Evolutionary conservation across 2,888 invertebrate genomes (phyloP).

Genomic region (Caenorhabditis imperialis): DNA sequence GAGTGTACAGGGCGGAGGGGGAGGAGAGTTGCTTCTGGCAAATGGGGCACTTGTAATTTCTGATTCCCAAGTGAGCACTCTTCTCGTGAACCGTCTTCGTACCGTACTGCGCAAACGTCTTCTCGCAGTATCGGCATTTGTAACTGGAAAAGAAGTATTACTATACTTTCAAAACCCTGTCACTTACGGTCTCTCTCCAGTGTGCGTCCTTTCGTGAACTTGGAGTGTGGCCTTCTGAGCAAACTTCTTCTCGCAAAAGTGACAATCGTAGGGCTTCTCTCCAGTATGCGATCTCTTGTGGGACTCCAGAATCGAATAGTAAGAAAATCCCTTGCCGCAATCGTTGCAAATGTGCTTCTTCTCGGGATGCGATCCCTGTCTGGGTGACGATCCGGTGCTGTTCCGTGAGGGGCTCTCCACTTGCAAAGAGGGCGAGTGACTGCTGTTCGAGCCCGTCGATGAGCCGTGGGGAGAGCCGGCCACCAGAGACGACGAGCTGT

Average conservation of each 20-base stretch:
- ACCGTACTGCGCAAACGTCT: constrained; percentile 78
- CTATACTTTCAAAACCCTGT: too few relatives aligned
- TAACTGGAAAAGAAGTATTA: constrained; percentile 60
- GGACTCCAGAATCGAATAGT: constrained; percentile 78
- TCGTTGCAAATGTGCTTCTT: constrained; percentile 75
- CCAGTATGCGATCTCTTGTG: constrained; percentile 79
- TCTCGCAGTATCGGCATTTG: constrained; percentile 77
- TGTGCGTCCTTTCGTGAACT: constrained; percentile 78
- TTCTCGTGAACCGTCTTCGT: constrained; percentile 78
- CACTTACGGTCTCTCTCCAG: constrained; percentile 76
- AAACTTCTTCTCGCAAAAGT: constrained; percentile 77
- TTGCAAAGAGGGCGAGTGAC: constrained; percentile 52
- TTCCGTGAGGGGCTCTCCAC: constrained; percentile 31
- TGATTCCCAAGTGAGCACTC: constrained; percentile 75
- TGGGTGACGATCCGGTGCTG: constrained; percentile 15
- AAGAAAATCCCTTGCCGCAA: constrained; percentile 75
- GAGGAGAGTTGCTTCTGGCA: constrained; percentile 77
- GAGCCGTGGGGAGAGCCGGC: constrained; percentile 37
- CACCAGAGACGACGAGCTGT: constrained; percentile 41
- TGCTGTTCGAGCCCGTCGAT: constrained; percentile 38
- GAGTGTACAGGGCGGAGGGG: constrained; percentile 78
- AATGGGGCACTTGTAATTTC: constrained; percentile 78
- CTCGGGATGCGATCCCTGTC: constrained; percentile 57
- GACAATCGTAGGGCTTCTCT: constrained; percentile 77
- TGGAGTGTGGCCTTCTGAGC: constrained; percentile 78